phyloP scores from a whole-genome alignment of 1,140 invertebrate genomes.

The Caenorhabditis remanei region DNA sequence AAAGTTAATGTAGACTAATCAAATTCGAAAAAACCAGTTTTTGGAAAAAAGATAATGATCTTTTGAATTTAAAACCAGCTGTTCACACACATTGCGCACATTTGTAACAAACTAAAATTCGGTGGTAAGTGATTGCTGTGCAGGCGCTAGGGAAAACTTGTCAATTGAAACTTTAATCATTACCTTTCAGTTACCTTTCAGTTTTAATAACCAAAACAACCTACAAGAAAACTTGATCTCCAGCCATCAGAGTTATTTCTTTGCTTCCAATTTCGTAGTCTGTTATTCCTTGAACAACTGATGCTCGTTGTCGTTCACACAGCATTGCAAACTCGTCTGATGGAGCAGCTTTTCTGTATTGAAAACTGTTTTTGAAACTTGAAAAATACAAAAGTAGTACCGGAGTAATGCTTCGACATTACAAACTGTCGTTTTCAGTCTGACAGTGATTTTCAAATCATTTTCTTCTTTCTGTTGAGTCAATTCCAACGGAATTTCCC shows the following conservation, averaged over 20 bases:
- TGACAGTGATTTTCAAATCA: neutral
- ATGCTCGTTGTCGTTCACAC: conserved; percentile 22
- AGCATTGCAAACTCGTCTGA: neutral
- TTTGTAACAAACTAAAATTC: too few relatives aligned
- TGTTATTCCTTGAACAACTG: conserved; percentile 6
- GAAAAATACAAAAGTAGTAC: neutral
- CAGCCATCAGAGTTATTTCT: conserved; percentile 13
- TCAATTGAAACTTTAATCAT: too few relatives aligned
- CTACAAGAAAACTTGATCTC: conserved; percentile 4
- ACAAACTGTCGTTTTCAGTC: neutral
- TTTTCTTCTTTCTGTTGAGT: neutral
- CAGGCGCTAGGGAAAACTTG: too few relatives aligned
- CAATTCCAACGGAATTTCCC: neutral
- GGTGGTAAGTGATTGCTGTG: too few relatives aligned
- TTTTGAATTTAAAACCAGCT: too few relatives aligned
- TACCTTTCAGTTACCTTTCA: too few relatives aligned
- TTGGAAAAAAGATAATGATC: too few relatives aligned
- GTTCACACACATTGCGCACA: too few relatives aligned
- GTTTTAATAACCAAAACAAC: neutral
- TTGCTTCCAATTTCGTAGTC: neutral
- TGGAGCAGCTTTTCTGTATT: neutral
- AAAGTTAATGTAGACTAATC: too few relatives aligned
- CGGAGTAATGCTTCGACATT: neutral
- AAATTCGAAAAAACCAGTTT: too few relatives aligned
- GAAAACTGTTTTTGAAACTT: too few relatives aligned